Evolutionary conservation across 1,140 invertebrate species (phyloP).

Genomic region (Drosophila funebris): DNA sequence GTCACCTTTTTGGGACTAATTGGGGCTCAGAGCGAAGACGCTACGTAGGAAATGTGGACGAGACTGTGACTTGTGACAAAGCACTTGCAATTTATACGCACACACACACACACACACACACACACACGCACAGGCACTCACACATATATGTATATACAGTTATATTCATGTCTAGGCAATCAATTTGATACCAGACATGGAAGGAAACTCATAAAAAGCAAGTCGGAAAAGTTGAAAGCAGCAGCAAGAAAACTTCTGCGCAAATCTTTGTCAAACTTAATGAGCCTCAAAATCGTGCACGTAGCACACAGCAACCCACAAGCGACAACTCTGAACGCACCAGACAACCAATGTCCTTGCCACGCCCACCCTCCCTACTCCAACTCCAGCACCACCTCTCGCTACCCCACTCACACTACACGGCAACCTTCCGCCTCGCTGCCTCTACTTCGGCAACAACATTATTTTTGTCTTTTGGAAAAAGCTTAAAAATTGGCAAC

Average conservation of each 20-base stretch:
- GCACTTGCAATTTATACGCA: conserved; percentile 50
- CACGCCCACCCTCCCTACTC: neutral
- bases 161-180: conserved; percentile 50
- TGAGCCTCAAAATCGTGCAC: conserved; percentile 69
- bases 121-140: conserved; percentile 1
- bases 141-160: conserved; percentile 4
- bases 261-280: conserved; percentile 76
- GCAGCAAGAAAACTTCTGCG: conserved; percentile 54
- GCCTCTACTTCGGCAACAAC: neutral
- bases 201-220: conserved; percentile 39
- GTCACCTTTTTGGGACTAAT: conserved; percentile 19
- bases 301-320: conserved; percentile 2
- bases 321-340: too few species aligned
- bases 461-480: conserved; percentile 25
- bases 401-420: neutral
- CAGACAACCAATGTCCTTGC: neutral
- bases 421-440: too few species aligned
- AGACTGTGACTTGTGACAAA: conserved; percentile 47
- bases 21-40: conserved; percentile 1
- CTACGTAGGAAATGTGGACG: neutral
- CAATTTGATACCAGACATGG: conserved; percentile 60
- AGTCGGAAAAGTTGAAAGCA: conserved; percentile 54
- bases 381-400: neutral
- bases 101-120: conserved; percentile 2
- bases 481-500: conserved; percentile 55